These are phyloP conservation scores for Corynorhinus townsendii DNA, from an alignment of 2,113 vertebrate genomes.

Conservation along the genomic window DNA sequence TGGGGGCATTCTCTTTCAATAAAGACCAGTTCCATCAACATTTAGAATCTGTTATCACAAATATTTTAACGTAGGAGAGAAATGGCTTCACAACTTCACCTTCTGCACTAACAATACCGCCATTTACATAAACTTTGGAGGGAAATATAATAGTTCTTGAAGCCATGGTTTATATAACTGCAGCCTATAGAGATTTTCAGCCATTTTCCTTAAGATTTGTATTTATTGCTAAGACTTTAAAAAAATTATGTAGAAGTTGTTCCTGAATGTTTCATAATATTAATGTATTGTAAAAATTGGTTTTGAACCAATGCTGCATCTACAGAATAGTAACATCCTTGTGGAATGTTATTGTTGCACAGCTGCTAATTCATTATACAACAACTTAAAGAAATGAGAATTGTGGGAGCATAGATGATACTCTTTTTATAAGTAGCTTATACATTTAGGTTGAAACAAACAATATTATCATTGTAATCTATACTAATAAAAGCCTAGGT, in stretches of 20 bases:
- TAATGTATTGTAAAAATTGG: not conserved
- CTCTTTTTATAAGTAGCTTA: not conserved
- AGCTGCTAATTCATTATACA: not conserved
- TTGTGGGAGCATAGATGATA: not conserved
- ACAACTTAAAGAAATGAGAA: not conserved
- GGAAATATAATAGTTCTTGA: not conserved
- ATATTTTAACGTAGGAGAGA: not conserved
- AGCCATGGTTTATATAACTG: not conserved
- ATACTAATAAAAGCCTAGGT: no score
- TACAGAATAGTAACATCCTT: not conserved
- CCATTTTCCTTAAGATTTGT: not conserved
- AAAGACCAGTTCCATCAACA: not conserved
- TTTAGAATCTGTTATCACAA: not conserved
- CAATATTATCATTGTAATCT: not conserved
- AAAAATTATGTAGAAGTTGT: not conserved
- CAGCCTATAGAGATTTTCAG: not conserved
- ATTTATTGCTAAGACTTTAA: not conserved
- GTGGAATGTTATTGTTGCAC: not conserved
- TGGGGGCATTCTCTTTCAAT: not conserved
- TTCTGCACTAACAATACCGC: not conserved
- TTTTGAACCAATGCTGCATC: not conserved
- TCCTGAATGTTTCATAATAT: not conserved
- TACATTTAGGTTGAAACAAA: not conserved
- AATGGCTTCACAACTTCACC: not conserved
- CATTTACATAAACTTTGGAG: not conserved